Evolutionary conservation across 2,797 vertebrate species (phyloP).

Genomic region (Xyrichtys novacula): DNA sequence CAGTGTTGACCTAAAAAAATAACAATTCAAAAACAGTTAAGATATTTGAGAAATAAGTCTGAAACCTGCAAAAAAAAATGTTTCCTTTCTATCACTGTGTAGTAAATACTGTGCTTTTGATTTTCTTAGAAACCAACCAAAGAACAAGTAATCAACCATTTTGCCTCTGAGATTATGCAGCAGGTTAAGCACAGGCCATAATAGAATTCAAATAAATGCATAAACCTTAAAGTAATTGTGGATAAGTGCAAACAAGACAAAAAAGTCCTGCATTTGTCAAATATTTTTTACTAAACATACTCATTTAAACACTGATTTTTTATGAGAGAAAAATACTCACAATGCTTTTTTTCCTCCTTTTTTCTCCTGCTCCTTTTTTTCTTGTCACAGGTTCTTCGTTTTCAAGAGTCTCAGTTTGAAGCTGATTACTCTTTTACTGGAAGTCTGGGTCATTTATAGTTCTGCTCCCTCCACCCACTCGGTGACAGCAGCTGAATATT

Average conservation of each 20-base stretch:
- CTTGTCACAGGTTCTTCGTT: neutral
- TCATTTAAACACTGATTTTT: neutral
- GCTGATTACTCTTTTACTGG: conserved; percentile 4
- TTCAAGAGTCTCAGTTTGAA: conserved; percentile 19
- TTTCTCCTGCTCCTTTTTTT: neutral
- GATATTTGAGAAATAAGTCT: neutral
- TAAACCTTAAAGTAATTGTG: too few species aligned
- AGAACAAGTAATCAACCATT: too few species aligned
- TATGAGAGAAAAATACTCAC: conserved; percentile 43
- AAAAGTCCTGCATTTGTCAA: too few species aligned
- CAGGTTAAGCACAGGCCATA: too few species aligned
- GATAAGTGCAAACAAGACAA: too few species aligned
- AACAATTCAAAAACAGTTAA: neutral
- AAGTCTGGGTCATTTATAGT: conserved; percentile 42
- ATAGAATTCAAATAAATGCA: too few species aligned
- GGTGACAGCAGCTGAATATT: conserved; percentile 54
- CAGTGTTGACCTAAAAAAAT: neutral
- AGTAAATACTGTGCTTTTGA: too few species aligned
- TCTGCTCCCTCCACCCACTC: conserved; percentile 45
- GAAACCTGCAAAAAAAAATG: neutral
- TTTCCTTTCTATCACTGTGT: too few species aligned
- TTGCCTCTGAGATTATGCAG: neutral
- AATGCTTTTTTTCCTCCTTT: neutral
- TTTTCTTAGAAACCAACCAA: too few species aligned
- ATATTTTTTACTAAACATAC: neutral